These are phyloP conservation scores for Hypena proboscidalis DNA, from an alignment of 2,888 invertebrate genomes.

Conservation along the genomic window DNA sequence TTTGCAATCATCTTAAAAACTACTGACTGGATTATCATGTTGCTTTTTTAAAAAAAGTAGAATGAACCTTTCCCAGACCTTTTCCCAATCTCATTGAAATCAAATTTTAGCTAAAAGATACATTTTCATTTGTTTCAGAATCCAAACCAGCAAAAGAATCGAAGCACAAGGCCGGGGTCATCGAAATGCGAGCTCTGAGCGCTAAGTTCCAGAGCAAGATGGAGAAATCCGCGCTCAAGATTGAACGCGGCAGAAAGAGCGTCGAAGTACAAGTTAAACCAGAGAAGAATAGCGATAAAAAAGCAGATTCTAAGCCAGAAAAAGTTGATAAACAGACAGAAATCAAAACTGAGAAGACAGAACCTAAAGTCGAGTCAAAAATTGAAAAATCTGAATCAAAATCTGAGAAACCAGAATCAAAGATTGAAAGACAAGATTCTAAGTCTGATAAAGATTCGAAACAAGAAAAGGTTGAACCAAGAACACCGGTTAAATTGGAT, in stretches of 20 bases:
- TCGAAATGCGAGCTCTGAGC: slow-evolving; percentile 80
- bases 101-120: not conserved
- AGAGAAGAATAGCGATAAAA: slow-evolving; percentile 59
- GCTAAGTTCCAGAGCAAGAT: slow-evolving; percentile 75
- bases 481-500: slow-evolving; percentile 38
- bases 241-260: slow-evolving; percentile 65
- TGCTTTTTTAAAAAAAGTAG: no score
- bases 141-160: slow-evolving; percentile 58
- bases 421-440: slow-evolving; percentile 32
- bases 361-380: slow-evolving; percentile 11
- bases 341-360: slow-evolving; percentile 16
- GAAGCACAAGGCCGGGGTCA: slow-evolving; percentile 77
- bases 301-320: slow-evolving; percentile 47
- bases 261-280: slow-evolving; percentile 59
- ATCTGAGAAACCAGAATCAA: slow-evolving; percentile 20
- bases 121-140: slow-evolving; percentile 56
- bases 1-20: no score
- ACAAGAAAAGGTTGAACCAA: slow-evolving; percentile 43
- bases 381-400: slow-evolving; percentile 23
- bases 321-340: slow-evolving; percentile 13
- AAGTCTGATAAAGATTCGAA: slow-evolving; percentile 44
- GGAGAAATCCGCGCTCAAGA: slow-evolving; percentile 56
- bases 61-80: no score
- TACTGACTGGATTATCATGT: no score
- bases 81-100: no score